A percentile compares a stretch with the other conserved stretches of the same genome.
phyloP scores from a whole-genome alignment of 2,113 vertebrate genomes.

The Anseranas semipalmata region DNA sequence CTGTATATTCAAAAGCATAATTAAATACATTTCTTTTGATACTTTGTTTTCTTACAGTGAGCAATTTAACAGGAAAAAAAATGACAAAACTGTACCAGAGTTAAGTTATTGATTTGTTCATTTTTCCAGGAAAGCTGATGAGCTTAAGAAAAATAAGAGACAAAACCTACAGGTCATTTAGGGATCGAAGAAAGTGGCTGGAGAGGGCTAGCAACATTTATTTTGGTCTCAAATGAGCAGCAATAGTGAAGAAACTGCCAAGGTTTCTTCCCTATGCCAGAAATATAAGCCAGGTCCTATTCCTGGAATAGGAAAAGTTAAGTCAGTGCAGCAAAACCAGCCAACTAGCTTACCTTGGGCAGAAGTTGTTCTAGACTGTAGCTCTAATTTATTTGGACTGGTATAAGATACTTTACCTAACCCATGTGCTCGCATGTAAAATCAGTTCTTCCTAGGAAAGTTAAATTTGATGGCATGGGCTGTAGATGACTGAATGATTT shows the following conservation, averaged over 20 bases:
- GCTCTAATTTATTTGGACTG: background rate
- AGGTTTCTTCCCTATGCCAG: background rate
- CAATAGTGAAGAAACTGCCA: background rate
- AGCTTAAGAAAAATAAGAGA: background rate
- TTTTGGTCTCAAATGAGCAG: background rate
- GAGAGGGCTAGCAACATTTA: background rate
- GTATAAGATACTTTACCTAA: background rate
- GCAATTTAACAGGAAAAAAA: background rate
- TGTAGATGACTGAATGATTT: background rate
- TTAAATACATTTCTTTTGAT: background rate
- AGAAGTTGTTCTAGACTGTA: background rate
- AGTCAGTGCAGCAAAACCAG: background rate
- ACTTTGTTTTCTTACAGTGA: background rate
- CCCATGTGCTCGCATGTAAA: background rate
- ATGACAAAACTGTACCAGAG: background rate
- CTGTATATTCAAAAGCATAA: background rate
- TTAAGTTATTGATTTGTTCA: background rate
- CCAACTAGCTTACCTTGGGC: background rate
- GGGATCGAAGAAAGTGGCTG: background rate
- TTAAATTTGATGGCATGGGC: background rate
- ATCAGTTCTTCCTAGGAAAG: background rate
- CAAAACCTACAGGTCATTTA: background rate
- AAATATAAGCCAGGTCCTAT: conserved; percentile 31
- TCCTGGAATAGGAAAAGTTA: conserved; percentile 37
- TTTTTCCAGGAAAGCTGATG: background rate